Percentiles rank a stretch among this genome's conserved stretches.
Conservation (phyloP, 2,797 vertebrate species). For the Muscicapa striata region DNA sequence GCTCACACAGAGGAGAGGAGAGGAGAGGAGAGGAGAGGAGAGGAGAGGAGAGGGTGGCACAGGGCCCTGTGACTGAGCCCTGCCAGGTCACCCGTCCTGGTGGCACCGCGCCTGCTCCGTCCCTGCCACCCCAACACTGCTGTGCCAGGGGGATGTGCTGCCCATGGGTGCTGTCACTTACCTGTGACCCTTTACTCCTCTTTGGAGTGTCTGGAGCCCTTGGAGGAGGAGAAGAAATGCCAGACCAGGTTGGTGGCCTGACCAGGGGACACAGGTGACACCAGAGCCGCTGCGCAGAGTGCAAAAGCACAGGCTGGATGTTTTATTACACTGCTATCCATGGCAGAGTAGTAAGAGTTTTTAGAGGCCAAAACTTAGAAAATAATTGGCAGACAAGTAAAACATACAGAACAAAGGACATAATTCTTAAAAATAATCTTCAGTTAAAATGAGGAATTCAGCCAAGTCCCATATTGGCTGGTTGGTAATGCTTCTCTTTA, state of each 20-base stretch:
- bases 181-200: too few relatives aligned
- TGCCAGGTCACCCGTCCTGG: accelerated
- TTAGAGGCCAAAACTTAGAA: neutral
- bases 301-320: neutral
- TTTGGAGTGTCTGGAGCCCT: accelerated
- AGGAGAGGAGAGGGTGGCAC: neutral
- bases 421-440: conserved; percentile 23
- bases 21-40: too few relatives aligned
- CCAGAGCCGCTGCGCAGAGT: neutral
- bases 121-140: neutral
- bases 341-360: neutral
- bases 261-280: accelerated
- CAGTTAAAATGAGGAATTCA: neutral
- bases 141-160: neutral
- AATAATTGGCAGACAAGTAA: neutral
- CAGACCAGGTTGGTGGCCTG: neutral
- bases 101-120: accelerated
- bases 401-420: neutral
- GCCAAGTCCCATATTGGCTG: neutral
- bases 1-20: accelerated
- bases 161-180: neutral
- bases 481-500: accelerated
- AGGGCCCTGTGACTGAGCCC: neutral
- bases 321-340: neutral
- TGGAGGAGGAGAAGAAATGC: accelerated